Evolutionary conservation across 2,797 vertebrate species (phyloP).

Genomic region (Channa striata): DNA sequence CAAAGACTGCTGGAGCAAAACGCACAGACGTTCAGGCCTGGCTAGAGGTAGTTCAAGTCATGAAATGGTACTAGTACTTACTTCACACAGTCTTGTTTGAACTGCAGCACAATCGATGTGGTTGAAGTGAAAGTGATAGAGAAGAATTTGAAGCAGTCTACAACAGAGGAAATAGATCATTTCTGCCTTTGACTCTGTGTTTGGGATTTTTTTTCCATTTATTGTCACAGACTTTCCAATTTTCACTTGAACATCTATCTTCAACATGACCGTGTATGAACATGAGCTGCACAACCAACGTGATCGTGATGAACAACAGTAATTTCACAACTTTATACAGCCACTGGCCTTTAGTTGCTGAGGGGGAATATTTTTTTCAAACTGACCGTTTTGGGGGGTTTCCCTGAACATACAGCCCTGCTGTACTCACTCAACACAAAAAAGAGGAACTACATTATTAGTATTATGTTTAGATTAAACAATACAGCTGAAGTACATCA

Average conservation of each 20-base stretch:
- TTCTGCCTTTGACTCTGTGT: constrained; percentile 10
- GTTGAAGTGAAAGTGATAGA: constrained; percentile 39
- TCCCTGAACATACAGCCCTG: constrained; percentile 47
- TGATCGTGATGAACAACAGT: background rate
- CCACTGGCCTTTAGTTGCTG: constrained; percentile 29
- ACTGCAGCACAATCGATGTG: constrained; percentile 25
- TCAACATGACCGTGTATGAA: background rate
- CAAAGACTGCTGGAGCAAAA: constrained; percentile 43
- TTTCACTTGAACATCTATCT: background rate
- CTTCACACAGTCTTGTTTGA: constrained; percentile 51
- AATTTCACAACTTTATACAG: background rate
- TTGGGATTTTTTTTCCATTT: background rate
- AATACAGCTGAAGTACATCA: background rate
- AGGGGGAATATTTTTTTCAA: background rate
- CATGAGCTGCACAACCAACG: background rate
- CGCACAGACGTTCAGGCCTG: constrained; percentile 23
- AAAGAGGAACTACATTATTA: constrained; percentile 64
- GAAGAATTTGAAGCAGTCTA: constrained; percentile 16
- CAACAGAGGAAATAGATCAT: constrained; percentile 18
- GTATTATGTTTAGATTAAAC: constrained; percentile 24
- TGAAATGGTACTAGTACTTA: constrained; percentile 43
- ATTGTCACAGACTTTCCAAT: background rate
- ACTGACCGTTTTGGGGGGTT: constrained; percentile 65
- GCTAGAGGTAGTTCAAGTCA: constrained; percentile 34
- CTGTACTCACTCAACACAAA: constrained; percentile 61